Percentiles rank a stretch among this genome's conserved stretches.
phyloP scores from a whole-genome alignment of 2,888 invertebrate genomes.

The Nomada ruficornis region DNA sequence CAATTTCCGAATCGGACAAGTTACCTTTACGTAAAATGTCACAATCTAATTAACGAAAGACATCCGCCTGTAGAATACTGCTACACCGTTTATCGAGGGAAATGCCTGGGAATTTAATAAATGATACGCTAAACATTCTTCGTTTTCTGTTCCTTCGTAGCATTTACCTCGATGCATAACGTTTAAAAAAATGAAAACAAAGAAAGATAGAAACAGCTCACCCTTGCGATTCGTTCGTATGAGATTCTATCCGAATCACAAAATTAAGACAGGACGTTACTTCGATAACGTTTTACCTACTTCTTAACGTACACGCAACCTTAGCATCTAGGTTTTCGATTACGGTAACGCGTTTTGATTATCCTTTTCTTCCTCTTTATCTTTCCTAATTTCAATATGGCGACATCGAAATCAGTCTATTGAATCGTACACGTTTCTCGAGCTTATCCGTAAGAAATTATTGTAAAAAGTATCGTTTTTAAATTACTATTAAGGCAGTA shows the following conservation, averaged over 20 bases:
- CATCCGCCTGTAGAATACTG: slow-evolving; percentile 48
- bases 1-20: slow-evolving; percentile 32
- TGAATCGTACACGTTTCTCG: slow-evolving; percentile 44
- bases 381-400: slow-evolving; percentile 51
- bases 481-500: slow-evolving; percentile 83
- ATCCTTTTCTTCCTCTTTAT: slow-evolving; percentile 48
- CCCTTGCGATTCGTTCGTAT: slow-evolving; percentile 27
- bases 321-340: slow-evolving; percentile 66
- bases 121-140: slow-evolving; percentile 33
- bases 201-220: neutral
- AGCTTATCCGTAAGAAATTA: slow-evolving; percentile 64
- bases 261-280: slow-evolving; percentile 38
- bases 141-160: slow-evolving; percentile 20
- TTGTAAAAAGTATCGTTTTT: slow-evolving; percentile 73
- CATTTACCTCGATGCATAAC: slow-evolving; percentile 40
- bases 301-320: slow-evolving; percentile 51
- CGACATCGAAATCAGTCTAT: slow-evolving; percentile 59
- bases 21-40: slow-evolving; percentile 33
- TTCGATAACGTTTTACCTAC: slow-evolving; percentile 41
- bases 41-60: slow-evolving; percentile 43
- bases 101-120: slow-evolving; percentile 41
- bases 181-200: neutral
- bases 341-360: slow-evolving; percentile 73
- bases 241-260: slow-evolving; percentile 44
- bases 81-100: slow-evolving; percentile 44